Conservation (phyloP, 2,113 vertebrate genomes). For the Diphyllodes magnificus region DNA sequence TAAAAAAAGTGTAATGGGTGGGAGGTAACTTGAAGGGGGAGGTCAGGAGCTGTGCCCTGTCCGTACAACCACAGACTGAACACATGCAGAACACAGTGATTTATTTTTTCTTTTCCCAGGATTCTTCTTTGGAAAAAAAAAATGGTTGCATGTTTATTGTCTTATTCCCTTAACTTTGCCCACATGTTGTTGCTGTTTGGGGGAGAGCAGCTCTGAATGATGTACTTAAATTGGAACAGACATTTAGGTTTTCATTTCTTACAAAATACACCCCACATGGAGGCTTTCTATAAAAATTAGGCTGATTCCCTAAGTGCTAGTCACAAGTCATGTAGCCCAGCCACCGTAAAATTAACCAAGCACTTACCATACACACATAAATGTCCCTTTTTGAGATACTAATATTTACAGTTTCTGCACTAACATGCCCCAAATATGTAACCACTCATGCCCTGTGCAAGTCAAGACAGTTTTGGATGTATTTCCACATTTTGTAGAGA, state of each 20-base stretch:
- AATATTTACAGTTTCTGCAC: neutral
- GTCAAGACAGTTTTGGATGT: neutral
- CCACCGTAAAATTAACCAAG: neutral
- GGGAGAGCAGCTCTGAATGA: neutral
- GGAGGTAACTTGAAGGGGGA: neutral
- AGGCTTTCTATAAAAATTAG: neutral
- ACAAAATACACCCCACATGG: neutral
- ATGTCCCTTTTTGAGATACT: neutral
- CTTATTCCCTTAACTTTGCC: neutral
- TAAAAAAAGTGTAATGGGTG: rapidly evolving
- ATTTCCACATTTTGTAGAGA: neutral
- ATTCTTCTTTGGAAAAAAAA: neutral
- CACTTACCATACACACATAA: neutral
- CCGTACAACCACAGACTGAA: rapidly evolving
- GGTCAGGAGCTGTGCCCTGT: neutral
- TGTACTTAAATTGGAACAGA: neutral
- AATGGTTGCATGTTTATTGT: neutral
- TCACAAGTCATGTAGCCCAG: neutral
- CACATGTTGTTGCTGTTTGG: neutral
- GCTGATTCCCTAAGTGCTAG: neutral
- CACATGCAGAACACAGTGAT: rapidly evolving
- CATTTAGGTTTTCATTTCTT: neutral
- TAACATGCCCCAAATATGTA: neutral
- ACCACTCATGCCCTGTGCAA: neutral
- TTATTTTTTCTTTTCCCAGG: neutral